Evolutionary conservation across 2,888 invertebrate genomes (phyloP), one percentile per base, ranked within the genome.

Genomic region (Siphonodentalium dalli): DNA sequence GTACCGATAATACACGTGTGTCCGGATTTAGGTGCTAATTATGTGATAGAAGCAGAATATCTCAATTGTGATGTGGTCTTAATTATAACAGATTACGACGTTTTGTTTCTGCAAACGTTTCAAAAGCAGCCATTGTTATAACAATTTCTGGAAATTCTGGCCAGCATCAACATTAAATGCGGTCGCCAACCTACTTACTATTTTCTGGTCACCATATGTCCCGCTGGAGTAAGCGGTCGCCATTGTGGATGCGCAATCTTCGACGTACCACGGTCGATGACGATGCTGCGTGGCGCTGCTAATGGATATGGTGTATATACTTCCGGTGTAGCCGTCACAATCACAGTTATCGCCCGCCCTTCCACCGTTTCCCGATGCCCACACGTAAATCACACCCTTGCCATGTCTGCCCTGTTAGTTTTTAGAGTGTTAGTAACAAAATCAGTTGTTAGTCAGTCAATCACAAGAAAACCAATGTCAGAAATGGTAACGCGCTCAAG

Each of bases 341-440:
- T 92, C 91, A 77, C 96, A 95, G 80, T 93, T 91, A 80, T 95
- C 95, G 7, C 86, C 85, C 57, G 87, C 85, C 9, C 86, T 86
- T 27, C 94, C 93, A 0, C 95, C 95, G 75, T 95, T 95, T 2
- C 94, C 94, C 26, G 91, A 90, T 0, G 95, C 95, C 92, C 94
- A 95, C 0, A 93, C 90, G 80, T 90, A 95, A 63, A 95, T 90
- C 11, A 86, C 86, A 0, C 95, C 95, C 78, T 87, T 89, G 0
- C 94, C 93, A 7, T 83, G 82, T 3, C 95, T 80, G 8, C 87
- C 87, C 85, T 87, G 63, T 2, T 38, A 40, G 20, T 24, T 18
- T 13, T 9, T 8, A 43, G 43, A 3, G 20, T 9, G 8, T 43
- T n/a, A 26, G 8, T 26, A 6, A n/a, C n/a, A n/a, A n/a, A n/a